Evolutionary conservation across 2,113 vertebrate species (phyloP), one percentile per base, ranked within the genome.

Genomic region (Oncorhynchus kisutch): DNA sequence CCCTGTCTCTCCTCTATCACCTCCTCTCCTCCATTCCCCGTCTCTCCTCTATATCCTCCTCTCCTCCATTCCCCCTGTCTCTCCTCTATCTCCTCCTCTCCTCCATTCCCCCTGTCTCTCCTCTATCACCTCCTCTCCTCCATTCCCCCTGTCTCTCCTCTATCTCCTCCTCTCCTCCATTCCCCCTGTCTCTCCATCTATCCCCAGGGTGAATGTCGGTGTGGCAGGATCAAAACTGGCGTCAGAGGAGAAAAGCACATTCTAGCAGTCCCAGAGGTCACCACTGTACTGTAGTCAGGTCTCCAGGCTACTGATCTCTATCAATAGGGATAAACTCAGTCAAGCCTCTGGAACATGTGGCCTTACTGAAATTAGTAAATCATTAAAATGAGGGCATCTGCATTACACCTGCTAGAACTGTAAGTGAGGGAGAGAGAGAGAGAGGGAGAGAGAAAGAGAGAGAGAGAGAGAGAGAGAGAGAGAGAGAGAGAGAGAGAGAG

Each of bases 261-360:
- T 87, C 87, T 92, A 62, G 18, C 86, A 77, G 84, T 76, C 78
- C 59, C 76, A 84, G 82, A 89, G 84, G 87, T 87, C 87, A 82
- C 82, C 82, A 75, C 79, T 83, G 78, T 85, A 84, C 88, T 87
- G 89, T 89, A 87, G 88, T 90, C 84, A 84, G 88, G 82, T 85
- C 82, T 77, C 7, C 85, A 88, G 89, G 88, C 86, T 29, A 45
- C 81, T 83, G 89, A 89, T 90, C 91, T 89, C 87, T 88, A 91
- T 91, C 89, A 88, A 82, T 75, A 27, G 85, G 86, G 88, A 91
- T 88, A 87, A 88, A 90, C 90, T 91, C 88, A 91, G 89, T 89
- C 84, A 88, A 89, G 87, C 85, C 86, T 87, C 88, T 84, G 78
- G 86, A 88, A 89, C 78, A 84, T 84, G 89, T 88, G 73, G 77